Percentiles rank a stretch among this genome's conserved stretches.
These are phyloP conservation scores for Heterodera filipjevi DNA, from an alignment of 2,888 invertebrate species.

Conservation along the genomic window DNA sequence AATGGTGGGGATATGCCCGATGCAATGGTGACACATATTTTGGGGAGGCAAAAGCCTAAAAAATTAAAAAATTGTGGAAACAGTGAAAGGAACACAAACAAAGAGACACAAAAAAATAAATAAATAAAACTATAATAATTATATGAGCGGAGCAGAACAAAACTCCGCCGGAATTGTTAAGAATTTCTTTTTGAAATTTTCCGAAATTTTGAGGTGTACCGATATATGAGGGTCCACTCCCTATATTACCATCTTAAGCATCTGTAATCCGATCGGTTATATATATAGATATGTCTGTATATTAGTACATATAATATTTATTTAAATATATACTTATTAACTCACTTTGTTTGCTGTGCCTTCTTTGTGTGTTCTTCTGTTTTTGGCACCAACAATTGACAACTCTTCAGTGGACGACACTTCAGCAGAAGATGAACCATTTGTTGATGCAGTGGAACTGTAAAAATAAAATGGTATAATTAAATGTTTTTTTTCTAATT, in stretches of 20 bases:
- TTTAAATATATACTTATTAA: no score
- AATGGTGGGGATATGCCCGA: background rate
- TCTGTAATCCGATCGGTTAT: no score
- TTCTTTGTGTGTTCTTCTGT: background rate
- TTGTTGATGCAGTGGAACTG: background rate
- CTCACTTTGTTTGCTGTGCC: no score
- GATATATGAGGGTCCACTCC: no score
- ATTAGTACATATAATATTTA: no score
- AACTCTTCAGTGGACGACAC: background rate
- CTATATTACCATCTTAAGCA: no score
- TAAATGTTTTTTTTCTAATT: background rate
- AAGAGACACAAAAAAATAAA: no score
- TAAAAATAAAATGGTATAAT: background rate
- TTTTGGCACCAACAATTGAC: background rate
- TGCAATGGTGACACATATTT: slow-evolving; percentile 17
- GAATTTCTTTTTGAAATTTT: background rate
- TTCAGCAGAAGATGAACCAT: background rate
- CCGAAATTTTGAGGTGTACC: no score
- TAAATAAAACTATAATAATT: no score
- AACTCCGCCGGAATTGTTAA: background rate
- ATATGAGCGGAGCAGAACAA: no score
- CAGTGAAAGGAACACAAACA: background rate
- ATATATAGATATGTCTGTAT: no score
- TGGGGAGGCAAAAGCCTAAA: background rate
- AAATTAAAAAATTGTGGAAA: background rate